Percentiles rank a stretch among this genome's conserved stretches.
Evolutionary conservation across 2,888 invertebrate genomes (phyloP).

Genomic region (Conops quadrifasciatus): DNA sequence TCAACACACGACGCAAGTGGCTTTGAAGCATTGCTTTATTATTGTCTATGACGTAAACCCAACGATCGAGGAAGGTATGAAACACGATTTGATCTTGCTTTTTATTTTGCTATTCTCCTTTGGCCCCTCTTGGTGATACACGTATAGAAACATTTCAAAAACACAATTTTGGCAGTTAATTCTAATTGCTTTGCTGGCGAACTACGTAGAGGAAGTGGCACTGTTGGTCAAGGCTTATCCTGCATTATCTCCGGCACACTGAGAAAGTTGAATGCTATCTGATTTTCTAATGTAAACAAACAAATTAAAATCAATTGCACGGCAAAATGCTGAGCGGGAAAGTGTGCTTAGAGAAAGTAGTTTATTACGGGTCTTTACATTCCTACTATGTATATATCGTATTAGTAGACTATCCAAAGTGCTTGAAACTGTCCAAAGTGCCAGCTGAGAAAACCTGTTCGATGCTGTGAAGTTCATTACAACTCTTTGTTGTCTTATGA

Average conservation of each 20-base stretch:
- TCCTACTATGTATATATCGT: no score
- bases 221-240: no score
- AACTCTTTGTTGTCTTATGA: no score
- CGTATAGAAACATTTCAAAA: background rate
- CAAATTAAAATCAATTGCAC: background rate
- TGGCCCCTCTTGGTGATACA: background rate
- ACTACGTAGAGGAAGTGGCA: no score
- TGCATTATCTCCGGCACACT: no score
- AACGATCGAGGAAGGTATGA: conserved; percentile 9
- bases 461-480: no score
- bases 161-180: background rate
- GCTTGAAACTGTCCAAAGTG: no score
- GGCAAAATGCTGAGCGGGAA: conserved; percentile 24
- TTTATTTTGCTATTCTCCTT: conserved; percentile 16
- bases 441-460: no score
- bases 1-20: background rate
- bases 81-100: background rate
- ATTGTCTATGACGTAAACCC: conserved; percentile 59
- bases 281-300: conserved; percentile 29
- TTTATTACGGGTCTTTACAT: no score
- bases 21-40: conserved; percentile 31
- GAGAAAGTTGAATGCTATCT: no score
- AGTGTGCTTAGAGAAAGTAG: no score
- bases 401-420: no score
- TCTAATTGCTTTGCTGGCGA: background rate